These are phyloP conservation scores for Aricia artaxerxes DNA, from an alignment of 2,888 invertebrate species.

Conservation along the genomic window DNA sequence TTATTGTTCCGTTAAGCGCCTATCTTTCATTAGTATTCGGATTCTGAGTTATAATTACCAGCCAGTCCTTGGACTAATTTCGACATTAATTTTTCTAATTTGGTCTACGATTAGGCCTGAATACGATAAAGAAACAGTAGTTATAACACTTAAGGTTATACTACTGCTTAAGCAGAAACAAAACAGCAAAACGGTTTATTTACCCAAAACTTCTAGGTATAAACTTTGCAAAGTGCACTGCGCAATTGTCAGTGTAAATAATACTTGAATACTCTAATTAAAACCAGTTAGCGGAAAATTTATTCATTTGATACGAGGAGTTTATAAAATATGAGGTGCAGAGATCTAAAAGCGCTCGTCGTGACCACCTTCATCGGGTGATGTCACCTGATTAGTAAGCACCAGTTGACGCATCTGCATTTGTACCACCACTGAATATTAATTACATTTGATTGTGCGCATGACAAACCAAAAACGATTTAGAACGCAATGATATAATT, in stretches of 20 bases:
- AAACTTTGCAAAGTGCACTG: background rate
- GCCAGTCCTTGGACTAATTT: background rate
- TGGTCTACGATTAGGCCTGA: background rate
- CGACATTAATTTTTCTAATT: background rate
- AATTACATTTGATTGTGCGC: constrained; percentile 31
- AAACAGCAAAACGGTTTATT: background rate
- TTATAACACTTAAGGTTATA: background rate
- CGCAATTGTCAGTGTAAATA: constrained; percentile 19
- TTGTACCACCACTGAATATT: constrained; percentile 35
- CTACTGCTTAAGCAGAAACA: background rate
- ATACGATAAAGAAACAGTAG: background rate
- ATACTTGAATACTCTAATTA: background rate
- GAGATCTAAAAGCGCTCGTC: constrained; percentile 30
- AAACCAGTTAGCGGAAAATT: background rate
- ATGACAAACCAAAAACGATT: background rate
- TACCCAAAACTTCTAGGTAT: background rate
- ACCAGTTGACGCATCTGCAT: constrained; percentile 32
- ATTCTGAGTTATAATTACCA: background rate
- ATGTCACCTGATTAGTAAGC: constrained; percentile 33
- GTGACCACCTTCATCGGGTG: constrained; percentile 33
- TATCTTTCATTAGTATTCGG: background rate
- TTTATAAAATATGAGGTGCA: background rate
- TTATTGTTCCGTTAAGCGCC: background rate
- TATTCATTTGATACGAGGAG: background rate
- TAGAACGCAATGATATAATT: background rate